Base-by-base conservation (phyloP, 2,113 vertebrate species). In the Anoura caudifer region DNA sequence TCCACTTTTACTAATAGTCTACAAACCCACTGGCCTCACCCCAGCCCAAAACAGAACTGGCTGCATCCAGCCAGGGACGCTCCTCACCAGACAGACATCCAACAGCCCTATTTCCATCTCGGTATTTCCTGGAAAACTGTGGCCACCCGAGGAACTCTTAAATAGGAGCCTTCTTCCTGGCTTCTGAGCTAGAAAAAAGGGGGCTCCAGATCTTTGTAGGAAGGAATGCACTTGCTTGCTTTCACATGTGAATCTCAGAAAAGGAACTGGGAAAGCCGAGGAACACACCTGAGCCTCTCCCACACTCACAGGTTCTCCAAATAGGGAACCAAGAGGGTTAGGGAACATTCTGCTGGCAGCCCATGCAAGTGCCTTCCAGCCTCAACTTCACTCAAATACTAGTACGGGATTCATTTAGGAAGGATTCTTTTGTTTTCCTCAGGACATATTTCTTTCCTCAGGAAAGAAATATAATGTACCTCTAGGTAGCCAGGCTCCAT, bases 51-150 rank as follows among this genome's bases (percentile, higher is more conserved):
- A 82, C 65, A 93, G 69, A 87, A 76, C 76, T 65, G 47, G 45
- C 59, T 65, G 38, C 69, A 8, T 20, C 73, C 63, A 93, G 79
- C n/a, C 63, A 61, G 63, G 50, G 52, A 56, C 12, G 12, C 65
- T 83, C 89, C 92, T 84, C 59, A 45, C 65, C 1, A 9, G 41
- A 85, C 59, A 83, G 82, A 90, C 69, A 80, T 26, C 59, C 50
- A 43, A 50, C 14, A 70, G 88, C 84, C 80, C 87, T 73, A 92
- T 79, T 82, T 94, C 92, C 94, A 94, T 67, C 63, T 91, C 43
- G 83, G 47, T 65, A 85, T 94, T 97, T 96, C 84, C 85, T 89
- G 52, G 85, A 86, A 87, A 97, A 86, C 17, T 19, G 81, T 76
- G 52, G 43, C 77, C 61, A 93, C 85, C 80, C 59, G 70, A 92